Conservation (phyloP, 2,113 vertebrate genomes). For the Uria aalge region DNA sequence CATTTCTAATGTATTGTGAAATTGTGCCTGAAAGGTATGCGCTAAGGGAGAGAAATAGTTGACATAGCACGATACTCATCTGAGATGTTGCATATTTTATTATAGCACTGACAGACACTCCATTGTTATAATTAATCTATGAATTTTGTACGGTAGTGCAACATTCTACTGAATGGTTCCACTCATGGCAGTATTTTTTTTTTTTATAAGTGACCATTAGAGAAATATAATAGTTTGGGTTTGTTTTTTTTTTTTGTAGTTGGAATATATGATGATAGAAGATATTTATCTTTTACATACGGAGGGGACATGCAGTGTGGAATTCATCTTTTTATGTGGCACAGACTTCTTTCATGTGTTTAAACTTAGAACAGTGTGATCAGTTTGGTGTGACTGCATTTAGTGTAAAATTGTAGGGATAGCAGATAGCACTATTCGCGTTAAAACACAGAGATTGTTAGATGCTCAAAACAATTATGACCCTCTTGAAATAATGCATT, state of each 20-base stretch:
- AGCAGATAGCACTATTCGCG: background rate
- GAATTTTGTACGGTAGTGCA: background rate
- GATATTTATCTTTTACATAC: background rate
- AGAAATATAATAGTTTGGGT: background rate
- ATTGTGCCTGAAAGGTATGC: background rate
- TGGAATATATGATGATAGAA: background rate
- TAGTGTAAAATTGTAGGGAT: background rate
- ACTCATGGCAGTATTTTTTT: background rate
- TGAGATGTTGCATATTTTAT: background rate
- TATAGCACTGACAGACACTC: background rate
- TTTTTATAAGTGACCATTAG: background rate
- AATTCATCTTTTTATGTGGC: background rate
- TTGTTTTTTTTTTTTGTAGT: background rate
- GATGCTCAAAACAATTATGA: background rate
- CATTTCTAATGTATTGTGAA: background rate
- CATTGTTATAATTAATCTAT: background rate
- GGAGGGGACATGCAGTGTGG: background rate
- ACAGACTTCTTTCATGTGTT: background rate
- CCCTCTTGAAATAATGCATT: constrained; percentile 24
- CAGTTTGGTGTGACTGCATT: constrained; percentile 34
- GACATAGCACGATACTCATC: background rate
- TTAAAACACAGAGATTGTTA: background rate
- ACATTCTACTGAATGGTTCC: background rate
- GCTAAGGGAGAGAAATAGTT: background rate
- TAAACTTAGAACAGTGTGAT: background rate